Evolutionary conservation across 2,113 vertebrate genomes (phyloP).

Genomic region (Oceanites oceanicus): DNA sequence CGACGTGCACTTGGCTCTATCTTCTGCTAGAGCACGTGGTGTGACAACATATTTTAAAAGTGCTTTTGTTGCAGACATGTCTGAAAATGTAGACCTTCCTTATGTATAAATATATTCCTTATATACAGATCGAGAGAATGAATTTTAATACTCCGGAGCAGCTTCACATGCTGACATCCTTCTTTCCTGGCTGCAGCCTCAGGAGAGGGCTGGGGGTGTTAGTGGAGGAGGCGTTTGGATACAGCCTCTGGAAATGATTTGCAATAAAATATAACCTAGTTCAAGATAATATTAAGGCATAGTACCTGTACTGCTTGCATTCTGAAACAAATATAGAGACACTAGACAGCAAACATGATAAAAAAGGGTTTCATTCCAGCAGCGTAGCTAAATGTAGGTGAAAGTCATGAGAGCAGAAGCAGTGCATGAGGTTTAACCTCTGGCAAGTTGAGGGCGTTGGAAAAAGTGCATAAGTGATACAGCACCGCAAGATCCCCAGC

Average conservation of each 20-base stretch:
- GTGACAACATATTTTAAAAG: background rate
- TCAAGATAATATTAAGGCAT: background rate
- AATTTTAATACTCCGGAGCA: background rate
- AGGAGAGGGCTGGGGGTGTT: background rate
- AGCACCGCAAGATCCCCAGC: accelerated
- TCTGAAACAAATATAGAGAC: background rate
- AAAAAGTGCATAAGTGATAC: background rate
- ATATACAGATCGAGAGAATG: background rate
- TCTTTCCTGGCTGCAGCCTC: background rate
- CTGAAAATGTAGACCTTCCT: background rate
- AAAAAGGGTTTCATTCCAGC: background rate
- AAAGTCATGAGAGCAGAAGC: background rate
- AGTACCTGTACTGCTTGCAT: background rate
- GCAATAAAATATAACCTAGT: background rate
- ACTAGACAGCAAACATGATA: background rate
- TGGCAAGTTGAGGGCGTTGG: background rate
- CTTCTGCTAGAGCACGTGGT: background rate
- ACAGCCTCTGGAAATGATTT: background rate
- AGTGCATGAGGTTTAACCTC: background rate
- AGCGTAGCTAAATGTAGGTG: background rate
- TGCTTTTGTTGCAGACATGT: background rate
- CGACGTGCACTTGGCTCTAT: background rate
- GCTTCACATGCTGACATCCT: background rate
- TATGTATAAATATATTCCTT: background rate
- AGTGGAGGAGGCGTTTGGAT: background rate